Evolutionary conservation across 2,888 invertebrate genomes (phyloP), one percentile per base, ranked within the genome.

Genomic region (Trichopoda pennipes): DNA sequence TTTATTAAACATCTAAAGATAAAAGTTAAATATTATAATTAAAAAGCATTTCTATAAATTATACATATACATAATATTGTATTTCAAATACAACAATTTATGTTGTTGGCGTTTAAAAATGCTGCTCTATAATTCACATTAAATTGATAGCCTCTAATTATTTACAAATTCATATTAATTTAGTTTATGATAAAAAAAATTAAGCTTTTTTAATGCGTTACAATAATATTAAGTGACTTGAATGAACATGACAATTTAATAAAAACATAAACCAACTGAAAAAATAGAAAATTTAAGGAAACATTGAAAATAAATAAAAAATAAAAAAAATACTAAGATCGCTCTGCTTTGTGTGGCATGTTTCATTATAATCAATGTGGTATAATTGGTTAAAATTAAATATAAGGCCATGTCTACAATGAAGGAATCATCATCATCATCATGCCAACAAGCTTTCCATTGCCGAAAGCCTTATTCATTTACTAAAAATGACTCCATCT

Each of bases 281-380:
- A 44, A 60, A 7, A 8, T 35, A 68, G 7, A 32, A 9, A 3
- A 28, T 42, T 51, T 21, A 49, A n/a, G 10, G 32, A 63, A 47
- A 42, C 35, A 51, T 1, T 19, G 19, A 58, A 38, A 0, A 61
- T 58, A 28, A 60, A 66, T 6, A 51, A 28, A 53, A 47, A 17
- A 38, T 32, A 1, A 56, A 73, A 56, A 63, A 3, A 32, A 61
- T 44, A 12, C 10, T 12, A 76, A 83, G 78, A 81, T 84, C 83
- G 84, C 85, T 85, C 85, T 85, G 84, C 85, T 85, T 84, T 83
- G 47, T 75, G 81, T 85, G 84, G 69, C 70, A 77, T 83, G 81
- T 79, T 79, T 68, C 1, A 19, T 56, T 75, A 32, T 64, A 75
- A 63, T 80, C 23, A 80, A 73, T 73, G 69, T 74, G 66, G 55